phyloP scores from a whole-genome alignment of 2,113 vertebrate genomes.

The Ginglymostoma cirratum region DNA sequence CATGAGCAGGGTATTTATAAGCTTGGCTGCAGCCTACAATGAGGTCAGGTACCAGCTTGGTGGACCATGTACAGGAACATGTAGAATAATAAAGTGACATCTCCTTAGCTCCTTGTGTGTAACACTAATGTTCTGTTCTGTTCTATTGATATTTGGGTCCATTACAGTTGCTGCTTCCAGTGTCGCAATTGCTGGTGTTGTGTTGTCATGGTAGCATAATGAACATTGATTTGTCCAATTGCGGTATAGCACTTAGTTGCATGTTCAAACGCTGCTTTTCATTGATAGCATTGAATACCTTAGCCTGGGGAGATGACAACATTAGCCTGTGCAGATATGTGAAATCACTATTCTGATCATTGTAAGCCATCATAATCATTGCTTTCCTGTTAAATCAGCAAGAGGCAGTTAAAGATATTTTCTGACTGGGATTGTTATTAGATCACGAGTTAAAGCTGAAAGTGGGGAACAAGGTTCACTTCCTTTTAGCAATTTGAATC shows the following conservation, averaged over 20 bases:
- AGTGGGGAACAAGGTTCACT: background rate
- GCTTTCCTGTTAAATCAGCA: background rate
- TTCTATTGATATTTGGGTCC: background rate
- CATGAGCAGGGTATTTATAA: too few species aligned
- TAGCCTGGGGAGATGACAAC: slow-evolving; percentile 8
- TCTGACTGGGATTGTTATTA: slow-evolving; percentile 22
- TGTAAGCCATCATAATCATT: slow-evolving; percentile 24
- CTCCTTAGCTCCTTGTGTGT: slow-evolving; percentile 3
- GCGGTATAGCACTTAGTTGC: background rate
- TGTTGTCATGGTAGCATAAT: slow-evolving; percentile 11
- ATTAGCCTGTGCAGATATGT: background rate
- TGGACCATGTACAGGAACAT: background rate
- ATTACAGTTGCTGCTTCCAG: background rate
- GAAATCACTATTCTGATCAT: background rate
- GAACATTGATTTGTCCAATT: slow-evolving; percentile 22
- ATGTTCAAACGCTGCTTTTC: slow-evolving; percentile 17
- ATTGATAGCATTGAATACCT: slow-evolving; percentile 13
- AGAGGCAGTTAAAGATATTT: background rate
- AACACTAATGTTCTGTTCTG: background rate
- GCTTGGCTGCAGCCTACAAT: background rate
- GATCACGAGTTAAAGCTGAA: background rate
- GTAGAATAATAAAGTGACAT: slow-evolving; percentile 8
- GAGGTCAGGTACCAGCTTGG: background rate
- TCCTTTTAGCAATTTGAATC: background rate
- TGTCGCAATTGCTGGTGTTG: background rate